Conservation (phyloP, 1,140 invertebrate genomes). For the Philotrypesis tridentata region DNA sequence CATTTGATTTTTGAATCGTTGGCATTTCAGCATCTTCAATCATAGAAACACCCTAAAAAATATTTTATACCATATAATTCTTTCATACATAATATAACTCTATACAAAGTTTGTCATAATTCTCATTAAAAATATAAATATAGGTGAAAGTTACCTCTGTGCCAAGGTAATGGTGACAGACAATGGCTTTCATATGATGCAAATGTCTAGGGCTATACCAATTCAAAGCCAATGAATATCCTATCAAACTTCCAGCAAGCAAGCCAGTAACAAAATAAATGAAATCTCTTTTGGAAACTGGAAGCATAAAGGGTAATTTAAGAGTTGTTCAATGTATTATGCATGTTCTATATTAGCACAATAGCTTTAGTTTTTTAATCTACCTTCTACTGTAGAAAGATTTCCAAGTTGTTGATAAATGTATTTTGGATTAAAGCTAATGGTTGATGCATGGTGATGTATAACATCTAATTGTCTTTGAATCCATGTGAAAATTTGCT, state of each 20-base stretch:
- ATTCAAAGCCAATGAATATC: slow-evolving; percentile 70
- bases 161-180: slow-evolving; percentile 74
- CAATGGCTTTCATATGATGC: slow-evolving; percentile 74
- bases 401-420: slow-evolving; percentile 62
- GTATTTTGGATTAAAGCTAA: slow-evolving; percentile 62
- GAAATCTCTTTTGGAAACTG: slow-evolving; percentile 72
- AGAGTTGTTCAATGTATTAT: too few relatives aligned
- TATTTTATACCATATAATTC: slow-evolving; percentile 44
- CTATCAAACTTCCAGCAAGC: slow-evolving; percentile 72
- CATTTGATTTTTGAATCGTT: slow-evolving; percentile 74
- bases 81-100: too few relatives aligned
- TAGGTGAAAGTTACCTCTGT: slow-evolving; percentile 61
- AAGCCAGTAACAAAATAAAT: slow-evolving; percentile 73
- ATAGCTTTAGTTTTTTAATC: slow-evolving; percentile 18
- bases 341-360: not conserved
- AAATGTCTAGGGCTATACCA: slow-evolving; percentile 63
- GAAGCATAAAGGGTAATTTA: slow-evolving; percentile 40
- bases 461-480: slow-evolving; percentile 62
- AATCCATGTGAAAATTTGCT: slow-evolving; percentile 59
- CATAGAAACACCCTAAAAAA: slow-evolving; percentile 72
- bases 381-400: slow-evolving; percentile 60
- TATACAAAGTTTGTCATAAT: slow-evolving; percentile 9
- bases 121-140: slow-evolving; percentile 61
- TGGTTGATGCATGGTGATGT: slow-evolving; percentile 59
- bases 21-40: slow-evolving; percentile 77